Evolutionary conservation across 2,113 vertebrate genomes (phyloP).

Genomic region (Raja brachyura): DNA sequence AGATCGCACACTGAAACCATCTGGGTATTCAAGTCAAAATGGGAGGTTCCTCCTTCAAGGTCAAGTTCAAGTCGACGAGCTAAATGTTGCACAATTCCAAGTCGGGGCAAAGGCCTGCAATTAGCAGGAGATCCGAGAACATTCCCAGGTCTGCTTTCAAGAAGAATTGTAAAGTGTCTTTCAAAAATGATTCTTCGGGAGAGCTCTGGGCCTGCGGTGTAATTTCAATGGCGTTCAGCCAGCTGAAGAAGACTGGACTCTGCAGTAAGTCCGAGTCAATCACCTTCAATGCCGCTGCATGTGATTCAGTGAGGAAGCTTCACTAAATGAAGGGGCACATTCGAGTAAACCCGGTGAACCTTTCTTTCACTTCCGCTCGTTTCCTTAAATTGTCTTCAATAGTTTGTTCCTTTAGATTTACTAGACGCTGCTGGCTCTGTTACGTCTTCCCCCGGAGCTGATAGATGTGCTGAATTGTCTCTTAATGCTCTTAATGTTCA

Average conservation of each 20-base stretch:
- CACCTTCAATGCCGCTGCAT: not conserved
- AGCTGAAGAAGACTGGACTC: no score
- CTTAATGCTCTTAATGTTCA: constrained; percentile 23
- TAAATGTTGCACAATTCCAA: not conserved
- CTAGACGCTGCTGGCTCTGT: constrained; percentile 6
- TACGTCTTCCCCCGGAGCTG: constrained; percentile 23
- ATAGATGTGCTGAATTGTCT: constrained; percentile 21
- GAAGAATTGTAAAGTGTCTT: not conserved
- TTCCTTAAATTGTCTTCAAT: constrained; percentile 13
- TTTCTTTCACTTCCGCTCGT: not conserved
- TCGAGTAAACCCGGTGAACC: not conserved
- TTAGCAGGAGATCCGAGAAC: not conserved
- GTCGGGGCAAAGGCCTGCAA: not conserved
- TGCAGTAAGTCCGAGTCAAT: no score
- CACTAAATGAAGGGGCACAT: not conserved
- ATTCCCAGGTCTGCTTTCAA: not conserved
- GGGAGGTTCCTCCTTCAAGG: not conserved
- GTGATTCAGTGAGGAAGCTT: not conserved
- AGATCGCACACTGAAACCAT: not conserved
- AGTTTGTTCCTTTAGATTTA: not conserved
- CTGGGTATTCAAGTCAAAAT: not conserved
- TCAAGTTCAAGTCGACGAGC: no score
- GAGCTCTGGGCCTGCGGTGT: not conserved
- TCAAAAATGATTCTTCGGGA: not conserved
- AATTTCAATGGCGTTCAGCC: not conserved